Percentiles rank a stretch among this genome's conserved stretches.
phyloP scores from a whole-genome alignment of 2,797 vertebrate species.

The Leptodactylus fallax region DNA sequence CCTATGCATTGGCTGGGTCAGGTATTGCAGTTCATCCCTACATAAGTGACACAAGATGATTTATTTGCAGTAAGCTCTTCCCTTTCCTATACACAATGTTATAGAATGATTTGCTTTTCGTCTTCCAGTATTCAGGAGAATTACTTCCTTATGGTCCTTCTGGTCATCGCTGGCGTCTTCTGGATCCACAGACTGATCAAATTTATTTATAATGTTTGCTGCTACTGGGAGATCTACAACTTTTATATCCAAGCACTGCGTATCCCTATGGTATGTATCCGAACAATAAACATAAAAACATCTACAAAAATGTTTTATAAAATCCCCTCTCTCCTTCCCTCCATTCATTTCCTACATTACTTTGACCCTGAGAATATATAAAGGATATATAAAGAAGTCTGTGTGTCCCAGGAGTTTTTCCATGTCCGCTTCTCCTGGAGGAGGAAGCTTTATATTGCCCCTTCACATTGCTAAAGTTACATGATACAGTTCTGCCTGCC shows the following conservation, averaged over 20 bases:
- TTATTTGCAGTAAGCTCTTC: too few species aligned
- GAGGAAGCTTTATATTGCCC: background rate
- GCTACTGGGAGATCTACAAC: constrained; percentile 98
- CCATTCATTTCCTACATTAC: too few species aligned
- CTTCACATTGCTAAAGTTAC: background rate
- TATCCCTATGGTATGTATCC: constrained; percentile 91
- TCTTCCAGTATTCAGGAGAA: constrained; percentile 87
- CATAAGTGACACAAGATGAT: too few species aligned
- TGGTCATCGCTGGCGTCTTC: constrained; percentile 93
- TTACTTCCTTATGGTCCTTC: constrained; percentile 89
- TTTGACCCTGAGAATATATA: background rate
- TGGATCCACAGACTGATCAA: constrained; percentile 96
- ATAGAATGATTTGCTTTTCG: constrained; percentile 11
- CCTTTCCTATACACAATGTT: too few species aligned
- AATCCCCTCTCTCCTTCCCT: too few species aligned
- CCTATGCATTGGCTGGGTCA: too few species aligned
- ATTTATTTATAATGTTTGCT: constrained; percentile 98
- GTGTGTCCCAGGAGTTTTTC: too few species aligned
- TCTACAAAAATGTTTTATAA: too few species aligned
- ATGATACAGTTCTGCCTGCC: background rate
- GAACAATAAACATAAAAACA: too few species aligned
- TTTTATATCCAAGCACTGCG: constrained; percentile 95
- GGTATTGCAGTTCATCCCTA: too few species aligned
- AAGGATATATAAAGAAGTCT: too few species aligned
- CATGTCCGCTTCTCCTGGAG: too few species aligned